Percentiles rank a stretch among this genome's conserved stretches.
These are phyloP conservation scores for Bedellia somnulentella DNA, from an alignment of 2,888 invertebrate genomes.

Conservation along the genomic window DNA sequence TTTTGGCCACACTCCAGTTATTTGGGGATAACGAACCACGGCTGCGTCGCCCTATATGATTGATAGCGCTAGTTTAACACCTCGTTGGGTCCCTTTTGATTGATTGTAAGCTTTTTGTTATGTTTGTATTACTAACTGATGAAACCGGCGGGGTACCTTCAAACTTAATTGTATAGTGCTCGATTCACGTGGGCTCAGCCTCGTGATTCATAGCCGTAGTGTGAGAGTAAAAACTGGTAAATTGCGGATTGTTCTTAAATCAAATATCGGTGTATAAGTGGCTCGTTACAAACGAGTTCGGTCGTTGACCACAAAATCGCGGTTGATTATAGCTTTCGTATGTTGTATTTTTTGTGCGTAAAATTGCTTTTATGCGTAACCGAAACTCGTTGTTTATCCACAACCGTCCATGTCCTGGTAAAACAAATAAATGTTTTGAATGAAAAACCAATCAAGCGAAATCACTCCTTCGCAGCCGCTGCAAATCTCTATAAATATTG, in stretches of 20 bases:
- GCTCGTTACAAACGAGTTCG: slow-evolving; percentile 6
- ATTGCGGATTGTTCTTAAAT: slow-evolving; percentile 28
- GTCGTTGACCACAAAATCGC: slow-evolving; percentile 5
- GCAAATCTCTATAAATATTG: slow-evolving; percentile 35
- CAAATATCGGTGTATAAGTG: slow-evolving; percentile 14
- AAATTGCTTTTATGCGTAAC: slow-evolving; percentile 3
- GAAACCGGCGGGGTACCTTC: slow-evolving; percentile 40
- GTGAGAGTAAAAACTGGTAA: slow-evolving; percentile 17
- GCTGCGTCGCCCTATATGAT: slow-evolving; percentile 27
- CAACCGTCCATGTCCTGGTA: too few species aligned
- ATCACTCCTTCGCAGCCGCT: slow-evolving; percentile 25
- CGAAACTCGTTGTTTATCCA: slow-evolving; percentile 4
- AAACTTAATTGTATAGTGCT: slow-evolving; percentile 46
- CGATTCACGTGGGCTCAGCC: too few species aligned
- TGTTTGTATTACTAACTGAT: slow-evolving; percentile 54
- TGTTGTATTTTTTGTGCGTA: slow-evolving; percentile 2
- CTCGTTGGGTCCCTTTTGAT: slow-evolving; percentile 48
- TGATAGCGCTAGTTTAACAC: slow-evolving; percentile 52
- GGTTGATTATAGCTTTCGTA: slow-evolving; percentile 2
- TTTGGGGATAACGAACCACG: slow-evolving; percentile 14
- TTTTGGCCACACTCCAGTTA: slow-evolving; percentile 45
- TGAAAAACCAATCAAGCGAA: slow-evolving; percentile 26
- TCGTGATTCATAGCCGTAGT: slow-evolving; percentile 34
- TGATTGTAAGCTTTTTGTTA: slow-evolving; percentile 36
- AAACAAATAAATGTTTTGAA: slow-evolving; percentile 14